Percentiles rank a stretch among this genome's conserved stretches.
Evolutionary conservation across 2,888 invertebrate species (phyloP).

Genomic region (Diaprepes abbreviatus): DNA sequence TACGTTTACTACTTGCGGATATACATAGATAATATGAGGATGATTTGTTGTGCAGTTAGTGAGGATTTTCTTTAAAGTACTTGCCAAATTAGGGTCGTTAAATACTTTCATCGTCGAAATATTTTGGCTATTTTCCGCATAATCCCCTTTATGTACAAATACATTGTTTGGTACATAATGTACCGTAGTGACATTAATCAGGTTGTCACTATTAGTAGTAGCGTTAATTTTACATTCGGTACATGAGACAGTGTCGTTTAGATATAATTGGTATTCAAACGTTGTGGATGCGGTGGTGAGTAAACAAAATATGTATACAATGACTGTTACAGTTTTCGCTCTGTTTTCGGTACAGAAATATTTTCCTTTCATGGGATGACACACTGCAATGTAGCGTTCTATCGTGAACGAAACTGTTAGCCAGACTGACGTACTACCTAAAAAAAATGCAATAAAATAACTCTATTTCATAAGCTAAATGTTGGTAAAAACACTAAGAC

Average conservation of each 20-base stretch:
- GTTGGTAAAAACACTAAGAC: too few species aligned
- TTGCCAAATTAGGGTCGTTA: constrained; percentile 32
- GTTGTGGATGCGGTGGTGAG: constrained; percentile 75
- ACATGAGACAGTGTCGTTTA: constrained; percentile 59
- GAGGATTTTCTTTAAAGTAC: constrained; percentile 34
- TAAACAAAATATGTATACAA: constrained; percentile 73
- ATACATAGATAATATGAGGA: constrained; percentile 49
- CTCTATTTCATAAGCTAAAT: too few species aligned
- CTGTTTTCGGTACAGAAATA: constrained; percentile 78
- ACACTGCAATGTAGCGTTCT: constrained; percentile 82
- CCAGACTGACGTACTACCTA: constrained; percentile 80
- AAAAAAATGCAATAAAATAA: constrained; percentile 39
- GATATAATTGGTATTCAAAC: constrained; percentile 75
- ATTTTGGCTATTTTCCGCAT: not conserved
- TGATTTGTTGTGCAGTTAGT: constrained; percentile 47
- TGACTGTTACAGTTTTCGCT: constrained; percentile 76
- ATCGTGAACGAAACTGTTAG: constrained; percentile 82
- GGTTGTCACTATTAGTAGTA: constrained; percentile 7
- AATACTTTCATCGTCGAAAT: constrained; percentile 7
- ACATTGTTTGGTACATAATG: constrained; percentile 50
- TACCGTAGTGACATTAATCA: constrained; percentile 33
- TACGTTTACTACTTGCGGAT: constrained; percentile 38
- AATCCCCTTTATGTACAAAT: constrained; percentile 1
- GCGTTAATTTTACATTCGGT: constrained; percentile 49
- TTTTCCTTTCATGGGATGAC: constrained; percentile 80